These are phyloP conservation scores for Canis aureus DNA, from an alignment of 2,113 vertebrate species.

Conservation along the genomic window DNA sequence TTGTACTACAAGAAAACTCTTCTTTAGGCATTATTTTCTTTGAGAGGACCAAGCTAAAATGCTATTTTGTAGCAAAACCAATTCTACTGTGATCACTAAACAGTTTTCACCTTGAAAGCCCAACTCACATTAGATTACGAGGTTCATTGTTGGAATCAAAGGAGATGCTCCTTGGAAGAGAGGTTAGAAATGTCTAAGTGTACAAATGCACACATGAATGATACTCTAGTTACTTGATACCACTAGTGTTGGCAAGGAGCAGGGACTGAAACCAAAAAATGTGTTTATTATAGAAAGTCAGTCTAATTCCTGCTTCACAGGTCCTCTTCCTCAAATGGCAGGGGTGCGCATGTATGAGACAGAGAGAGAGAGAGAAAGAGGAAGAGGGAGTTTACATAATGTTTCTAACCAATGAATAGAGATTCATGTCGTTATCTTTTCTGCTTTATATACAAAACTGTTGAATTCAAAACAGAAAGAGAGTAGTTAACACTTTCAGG, in stretches of 20 bases:
- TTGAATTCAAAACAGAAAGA: not conserved
- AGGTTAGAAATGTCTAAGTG: not conserved
- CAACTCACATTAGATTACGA: not conserved
- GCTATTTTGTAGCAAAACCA: not conserved
- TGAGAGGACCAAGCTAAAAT: not conserved
- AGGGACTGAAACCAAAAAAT: not conserved
- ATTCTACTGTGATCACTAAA: not conserved
- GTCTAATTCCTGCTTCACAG: not conserved
- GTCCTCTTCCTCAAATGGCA: not conserved
- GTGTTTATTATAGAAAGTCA: not conserved
- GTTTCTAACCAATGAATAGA: not conserved
- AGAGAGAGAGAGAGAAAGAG: not conserved
- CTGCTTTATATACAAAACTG: not conserved
- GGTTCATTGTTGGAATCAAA: not conserved
- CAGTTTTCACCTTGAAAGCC: not conserved
- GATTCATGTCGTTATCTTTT: not conserved
- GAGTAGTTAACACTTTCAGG: not conserved
- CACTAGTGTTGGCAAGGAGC: not conserved
- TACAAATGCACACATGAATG: not conserved
- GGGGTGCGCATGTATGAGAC: not conserved
- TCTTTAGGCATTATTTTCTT: not conserved
- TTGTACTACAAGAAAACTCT: not conserved
- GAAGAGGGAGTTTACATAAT: not conserved
- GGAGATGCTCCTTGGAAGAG: not conserved
- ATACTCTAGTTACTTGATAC: not conserved